Evolutionary conservation across 2,888 invertebrate species (phyloP), one percentile per base, ranked within the genome.

Genomic region (Drosophila kanekoi): DNA sequence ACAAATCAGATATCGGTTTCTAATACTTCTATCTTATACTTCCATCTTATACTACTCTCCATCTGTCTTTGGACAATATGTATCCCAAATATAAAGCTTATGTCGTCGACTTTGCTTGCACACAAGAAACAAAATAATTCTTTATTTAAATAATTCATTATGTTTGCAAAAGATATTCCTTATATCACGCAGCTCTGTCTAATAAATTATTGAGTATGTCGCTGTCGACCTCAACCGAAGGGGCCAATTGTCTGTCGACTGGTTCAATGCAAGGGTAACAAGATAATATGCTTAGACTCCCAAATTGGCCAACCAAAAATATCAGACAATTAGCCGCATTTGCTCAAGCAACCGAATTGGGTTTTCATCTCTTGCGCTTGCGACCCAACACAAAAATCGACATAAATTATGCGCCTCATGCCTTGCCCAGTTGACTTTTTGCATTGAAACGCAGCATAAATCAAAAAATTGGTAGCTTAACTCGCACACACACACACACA

Each of bases 341-440:
- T 83, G 52, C 52, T 58, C 52, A 49, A 11, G 5, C 18, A 18
- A 8, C 20, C 20, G 13, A 18, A 16, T 45, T n/a, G 41, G 16
- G 16, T 11, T 3, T n/a, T 10, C 35, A 49, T 4, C 28, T 54
- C 57, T 11, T 6, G 23, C 23, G 23, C 23, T 23, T 23, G 23
- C 23, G 57, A 61, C 53, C 53, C 72, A 71, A 71, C 64, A 68
- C 56, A 53, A 53, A 74, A 73, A 48, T 73, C 48, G 63, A 69
- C 83, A 88, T 84, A 88, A 88, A 88, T 84, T 86, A 86, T 85
- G 80, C 70, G 75, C 71, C 80, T 80, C 75, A 75, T 84, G 87
- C 64, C 72, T 69, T 47, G 63, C 57, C 62, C 37, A 65, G 74
- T 77, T 87, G 87, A 84, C 87, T 89, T 89, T 84, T 87, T 85